Base-by-base conservation (phyloP, 2,113 vertebrate genomes). In the Bos javanicus region DNA sequence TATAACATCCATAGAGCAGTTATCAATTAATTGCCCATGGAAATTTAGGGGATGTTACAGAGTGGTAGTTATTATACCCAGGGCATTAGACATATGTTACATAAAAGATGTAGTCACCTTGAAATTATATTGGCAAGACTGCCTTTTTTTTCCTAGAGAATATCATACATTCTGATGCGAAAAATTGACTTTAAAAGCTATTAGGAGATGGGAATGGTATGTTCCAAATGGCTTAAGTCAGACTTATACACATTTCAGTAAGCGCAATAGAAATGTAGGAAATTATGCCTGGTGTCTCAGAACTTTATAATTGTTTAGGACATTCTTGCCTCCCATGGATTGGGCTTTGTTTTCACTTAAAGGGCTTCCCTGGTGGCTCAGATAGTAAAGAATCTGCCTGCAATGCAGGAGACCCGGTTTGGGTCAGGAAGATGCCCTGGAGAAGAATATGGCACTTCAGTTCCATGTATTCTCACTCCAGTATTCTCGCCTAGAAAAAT, bases 21-120 rank as follows among this genome's bases (percentile, higher is more conserved):
- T 99, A 98, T 99, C 98, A 99, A 98, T 99, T 99, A 99, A 99
- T 99, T 99, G 98, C 95, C 99, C 99, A 98, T 99, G 98, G 98
- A 99, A 99, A 98, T 96, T 98, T 98, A 98, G 95, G 92, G 93
- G 95, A 98, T 43, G 36, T 98, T 99, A 98, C 98, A 96, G 96
- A 86, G 98, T 97, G 90, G 89, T 97, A 96, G 98, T 98, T 98
- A 99, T 98, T 43, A 21, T 97, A 99, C 98, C 98, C 98, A 90
- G 97, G 97, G 97, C 95, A 97, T 98, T 98, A 98, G 97, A 98
- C 98, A 99, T 99, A 99, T 99, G 98, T 97, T 98, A 97, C 97
- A 98, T 98, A 98, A 98, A 98, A 99, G 98, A 98, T 91, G 98
- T 97, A 99, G 98, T 99, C 98, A 99, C 99, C 99, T 99, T 99